phyloP scores from a whole-genome alignment of 2,888 invertebrate genomes.

The Drosophila ustulata region DNA sequence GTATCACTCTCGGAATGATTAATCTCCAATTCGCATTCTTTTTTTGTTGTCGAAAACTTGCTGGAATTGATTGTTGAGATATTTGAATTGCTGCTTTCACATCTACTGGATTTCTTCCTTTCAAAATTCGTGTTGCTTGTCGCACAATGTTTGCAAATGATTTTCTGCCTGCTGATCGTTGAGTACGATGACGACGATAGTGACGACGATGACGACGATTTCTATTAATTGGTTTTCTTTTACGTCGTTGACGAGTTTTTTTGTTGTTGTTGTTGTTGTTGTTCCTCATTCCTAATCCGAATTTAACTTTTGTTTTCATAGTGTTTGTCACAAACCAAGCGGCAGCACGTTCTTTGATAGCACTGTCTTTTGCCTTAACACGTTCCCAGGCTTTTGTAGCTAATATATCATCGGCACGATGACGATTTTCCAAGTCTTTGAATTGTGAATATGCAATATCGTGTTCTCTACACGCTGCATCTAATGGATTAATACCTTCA shows the following conservation, averaged over 20 bases:
- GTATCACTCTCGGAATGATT: conserved; percentile 14
- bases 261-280: no score
- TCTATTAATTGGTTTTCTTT: not conserved
- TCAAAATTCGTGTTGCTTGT: not conserved
- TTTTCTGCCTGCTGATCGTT: not conserved
- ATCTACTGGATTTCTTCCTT: not conserved
- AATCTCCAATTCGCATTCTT: not conserved
- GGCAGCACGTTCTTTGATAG: conserved; percentile 10
- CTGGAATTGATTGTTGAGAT: conserved; percentile 3
- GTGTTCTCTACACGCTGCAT: conserved; percentile 29
- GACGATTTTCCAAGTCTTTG: conserved; percentile 22
- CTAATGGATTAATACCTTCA: conserved; percentile 22
- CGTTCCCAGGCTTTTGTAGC: conserved; percentile 18
- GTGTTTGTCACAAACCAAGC: conserved; percentile 30
- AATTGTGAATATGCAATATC: conserved; percentile 27
- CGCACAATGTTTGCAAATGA: conserved; percentile 8
- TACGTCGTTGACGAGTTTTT: conserved; percentile 5
- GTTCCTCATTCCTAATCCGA: conserved; percentile 13
- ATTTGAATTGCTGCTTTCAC: conserved; percentile 1
- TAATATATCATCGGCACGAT: conserved; percentile 18
- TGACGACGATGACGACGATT: not conserved
- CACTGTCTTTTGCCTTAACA: conserved; percentile 23
- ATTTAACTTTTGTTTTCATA: conserved; percentile 31
- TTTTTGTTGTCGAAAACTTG: not conserved
- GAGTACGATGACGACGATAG: no score